Percentiles rank a stretch among this genome's conserved stretches.
Conservation (phyloP, 92 coral and sea anemone genomes). For the Pocillopora grandis region DNA sequence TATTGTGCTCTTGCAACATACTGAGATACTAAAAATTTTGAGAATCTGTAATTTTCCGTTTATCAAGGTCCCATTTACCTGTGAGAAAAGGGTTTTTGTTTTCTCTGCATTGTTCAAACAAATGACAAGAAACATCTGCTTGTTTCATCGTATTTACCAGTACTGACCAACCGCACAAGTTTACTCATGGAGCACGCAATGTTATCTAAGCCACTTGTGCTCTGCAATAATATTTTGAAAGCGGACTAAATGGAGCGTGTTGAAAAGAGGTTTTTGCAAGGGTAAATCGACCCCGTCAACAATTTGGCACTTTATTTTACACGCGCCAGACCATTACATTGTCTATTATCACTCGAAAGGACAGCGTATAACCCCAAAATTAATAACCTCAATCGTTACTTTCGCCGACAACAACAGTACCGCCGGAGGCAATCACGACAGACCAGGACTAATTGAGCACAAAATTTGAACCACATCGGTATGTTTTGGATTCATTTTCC, state of each 20-base stretch:
- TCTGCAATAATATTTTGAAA: slow-evolving; percentile 46
- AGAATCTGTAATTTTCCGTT: background rate
- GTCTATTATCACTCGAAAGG: slow-evolving; percentile 45
- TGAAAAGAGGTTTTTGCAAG: slow-evolving; percentile 43
- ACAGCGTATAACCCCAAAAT: slow-evolving; percentile 28
- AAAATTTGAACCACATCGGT: background rate
- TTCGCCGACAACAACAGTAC: slow-evolving; percentile 40
- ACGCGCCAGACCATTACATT: slow-evolving; percentile 42
- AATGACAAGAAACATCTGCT: slow-evolving; percentile 13
- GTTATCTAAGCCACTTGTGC: slow-evolving; percentile 37
- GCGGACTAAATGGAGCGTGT: slow-evolving; percentile 38
- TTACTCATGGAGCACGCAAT: slow-evolving; percentile 4
- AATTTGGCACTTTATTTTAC: slow-evolving; percentile 43
- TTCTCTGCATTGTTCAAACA: background rate
- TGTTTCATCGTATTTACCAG: background rate
- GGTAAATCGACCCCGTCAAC: slow-evolving; percentile 36
- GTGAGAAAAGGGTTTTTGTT: background rate
- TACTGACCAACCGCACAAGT: slow-evolving; percentile 23
- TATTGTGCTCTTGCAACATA: no score
- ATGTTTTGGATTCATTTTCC: background rate
- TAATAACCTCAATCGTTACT: slow-evolving; percentile 31
- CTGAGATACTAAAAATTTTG: background rate
- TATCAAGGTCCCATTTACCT: background rate
- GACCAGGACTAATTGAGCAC: slow-evolving; percentile 5
- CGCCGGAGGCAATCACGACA: slow-evolving; percentile 8